A percentile compares a stretch with the other conserved stretches of the same genome.
phyloP scores from a whole-genome alignment of 2,888 invertebrate genomes.

The Mechanitis mazaeus region DNA sequence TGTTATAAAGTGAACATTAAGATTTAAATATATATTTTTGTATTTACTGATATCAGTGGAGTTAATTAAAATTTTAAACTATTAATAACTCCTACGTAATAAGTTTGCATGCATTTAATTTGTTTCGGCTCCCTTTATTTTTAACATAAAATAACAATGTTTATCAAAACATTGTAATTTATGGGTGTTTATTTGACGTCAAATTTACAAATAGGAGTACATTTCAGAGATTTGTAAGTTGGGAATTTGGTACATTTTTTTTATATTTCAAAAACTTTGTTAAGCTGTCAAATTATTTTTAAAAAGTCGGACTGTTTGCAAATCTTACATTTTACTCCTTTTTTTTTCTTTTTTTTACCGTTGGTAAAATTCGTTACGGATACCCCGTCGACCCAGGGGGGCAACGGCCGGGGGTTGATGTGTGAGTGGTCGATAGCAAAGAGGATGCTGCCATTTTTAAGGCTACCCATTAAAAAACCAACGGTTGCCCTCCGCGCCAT shows the following conservation, averaged over 20 bases:
- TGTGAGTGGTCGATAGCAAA: too few species aligned
- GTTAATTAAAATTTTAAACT: background rate
- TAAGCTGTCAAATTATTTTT: background rate
- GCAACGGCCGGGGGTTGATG: too few species aligned
- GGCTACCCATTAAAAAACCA: too few species aligned
- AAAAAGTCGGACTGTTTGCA: background rate
- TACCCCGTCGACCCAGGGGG: too few species aligned
- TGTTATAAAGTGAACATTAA: background rate
- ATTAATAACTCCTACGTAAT: constrained; percentile 2
- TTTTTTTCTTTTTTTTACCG: too few species aligned
- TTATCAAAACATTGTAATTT: background rate
- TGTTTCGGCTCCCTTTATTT: background rate
- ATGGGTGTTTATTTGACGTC: background rate
- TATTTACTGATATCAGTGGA: background rate
- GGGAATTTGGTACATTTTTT: background rate
- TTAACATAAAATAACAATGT: background rate
- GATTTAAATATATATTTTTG: background rate
- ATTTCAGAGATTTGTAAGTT: background rate
- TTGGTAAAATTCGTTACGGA: too few species aligned
- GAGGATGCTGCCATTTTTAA: too few species aligned
- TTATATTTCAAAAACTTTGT: background rate
- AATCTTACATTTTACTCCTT: too few species aligned
- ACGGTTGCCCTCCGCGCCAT: too few species aligned
- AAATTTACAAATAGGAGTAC: background rate
- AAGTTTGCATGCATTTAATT: background rate